phyloP scores from a whole-genome alignment of 2,888 invertebrate species.

The Melanargia galathea region DNA sequence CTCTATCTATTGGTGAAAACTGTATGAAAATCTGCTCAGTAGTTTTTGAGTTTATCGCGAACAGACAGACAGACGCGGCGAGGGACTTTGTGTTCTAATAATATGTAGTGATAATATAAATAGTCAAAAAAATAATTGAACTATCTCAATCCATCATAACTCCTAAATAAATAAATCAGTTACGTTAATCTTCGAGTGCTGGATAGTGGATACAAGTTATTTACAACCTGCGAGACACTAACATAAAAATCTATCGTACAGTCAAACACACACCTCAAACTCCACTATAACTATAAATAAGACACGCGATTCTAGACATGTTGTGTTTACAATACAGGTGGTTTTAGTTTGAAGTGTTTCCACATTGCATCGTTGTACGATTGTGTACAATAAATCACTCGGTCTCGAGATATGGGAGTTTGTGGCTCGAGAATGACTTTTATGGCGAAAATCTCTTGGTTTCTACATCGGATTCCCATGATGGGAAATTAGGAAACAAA shows the following conservation, averaged over 20 bases:
- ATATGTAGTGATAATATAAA: too few relatives aligned
- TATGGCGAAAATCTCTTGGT: slow-evolving; percentile 66
- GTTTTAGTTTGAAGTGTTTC: neutral
- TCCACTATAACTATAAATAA: slow-evolving; percentile 16
- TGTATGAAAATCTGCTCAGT: too few relatives aligned
- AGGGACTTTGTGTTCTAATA: too few relatives aligned
- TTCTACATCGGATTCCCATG: slow-evolving; percentile 69
- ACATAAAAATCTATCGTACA: slow-evolving; percentile 72
- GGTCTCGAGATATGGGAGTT: slow-evolving; percentile 40
- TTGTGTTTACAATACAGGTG: neutral
- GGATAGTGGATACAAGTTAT: slow-evolving; percentile 53
- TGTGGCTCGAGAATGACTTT: slow-evolving; percentile 51
- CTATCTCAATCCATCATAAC: slow-evolving; percentile 62
- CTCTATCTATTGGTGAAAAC: too few relatives aligned
- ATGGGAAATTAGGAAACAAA: slow-evolving; percentile 36
- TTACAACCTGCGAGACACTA: slow-evolving; percentile 69
- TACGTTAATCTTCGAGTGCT: slow-evolving; percentile 59
- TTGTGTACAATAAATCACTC: slow-evolving; percentile 66
- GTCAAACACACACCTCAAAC: slow-evolving; percentile 11
- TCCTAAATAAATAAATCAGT: slow-evolving; percentile 74
- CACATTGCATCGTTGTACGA: slow-evolving; percentile 37
- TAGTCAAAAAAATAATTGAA: slow-evolving; percentile 35
- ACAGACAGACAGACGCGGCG: too few relatives aligned
- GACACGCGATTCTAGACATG: slow-evolving; percentile 12
- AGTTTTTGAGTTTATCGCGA: too few relatives aligned